Base-by-base conservation (phyloP, 2,797 vertebrate genomes). In the Gambusia yucatana region DNA sequence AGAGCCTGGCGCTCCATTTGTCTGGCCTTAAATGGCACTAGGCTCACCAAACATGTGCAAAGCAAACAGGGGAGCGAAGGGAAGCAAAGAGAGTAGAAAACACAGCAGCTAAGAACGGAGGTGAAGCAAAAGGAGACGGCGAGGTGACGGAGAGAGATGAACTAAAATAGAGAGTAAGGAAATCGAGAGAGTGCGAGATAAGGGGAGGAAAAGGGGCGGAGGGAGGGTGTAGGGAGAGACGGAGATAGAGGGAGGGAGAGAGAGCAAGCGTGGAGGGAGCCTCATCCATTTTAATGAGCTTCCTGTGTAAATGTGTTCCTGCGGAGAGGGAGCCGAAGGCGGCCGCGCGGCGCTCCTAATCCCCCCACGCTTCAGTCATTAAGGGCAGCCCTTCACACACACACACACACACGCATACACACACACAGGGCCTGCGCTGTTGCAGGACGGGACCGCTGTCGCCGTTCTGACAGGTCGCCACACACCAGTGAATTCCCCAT, bases 11-110 rank as follows among this genome's bases (percentile, higher is more conserved):
- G 95, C 95, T 96, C 95, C 96, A 97, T 97, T 97, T 96, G 96
- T 97, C 96, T 97, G 96, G 95, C 95, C 95, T 96, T 97, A 97
- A 97, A 97, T 96, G 96, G 96, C 96, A 95, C 90, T 91, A 91
- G 93, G 96, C 96, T 96, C 96, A 95, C 96, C 96, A 81, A 96
- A 94, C 96, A 96, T 96, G 91, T 96, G 96, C 96, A 95, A 96
- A 95, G 96, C 96, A 97, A 96, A 96, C 94, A 91, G 80, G 82
- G 82, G 80, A 80, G 77, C 78, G 77, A 84, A 81, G 82, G 75
- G 82, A 86, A 85, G 76, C 72, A 72, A 80, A 82, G 78, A 46
- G n/a, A 77, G 79, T 52, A 72, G 74, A 88, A 87, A 90, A 86
- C 81, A 86, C 77, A 46, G 80, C 30, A 78, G 79, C 70, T 82